Evolutionary conservation across 2,888 invertebrate genomes (phyloP).

Genomic region (Epistrophe eligans): DNA sequence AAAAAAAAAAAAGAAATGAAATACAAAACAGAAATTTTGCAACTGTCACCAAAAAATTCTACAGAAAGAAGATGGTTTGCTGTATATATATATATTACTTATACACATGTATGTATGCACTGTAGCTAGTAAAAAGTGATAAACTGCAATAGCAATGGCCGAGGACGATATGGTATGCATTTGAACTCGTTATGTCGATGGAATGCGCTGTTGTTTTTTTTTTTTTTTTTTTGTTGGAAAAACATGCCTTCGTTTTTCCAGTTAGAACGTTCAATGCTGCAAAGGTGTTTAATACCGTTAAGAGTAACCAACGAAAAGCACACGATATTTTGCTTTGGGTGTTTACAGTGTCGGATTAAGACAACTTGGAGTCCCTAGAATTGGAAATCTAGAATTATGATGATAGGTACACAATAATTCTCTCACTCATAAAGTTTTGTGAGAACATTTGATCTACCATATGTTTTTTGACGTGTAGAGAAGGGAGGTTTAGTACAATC

Average conservation of each 20-base stretch:
- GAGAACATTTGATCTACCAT: too few relatives aligned
- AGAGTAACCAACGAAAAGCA: conserved; percentile 37
- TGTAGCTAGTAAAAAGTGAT: conserved; percentile 34
- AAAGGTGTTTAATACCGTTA: conserved; percentile 54
- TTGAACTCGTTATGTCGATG: conserved; percentile 45
- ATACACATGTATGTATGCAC: too few relatives aligned
- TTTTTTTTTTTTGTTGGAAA: background rate
- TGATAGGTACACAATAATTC: too few relatives aligned
- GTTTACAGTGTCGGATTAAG: background rate
- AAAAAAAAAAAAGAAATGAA: background rate
- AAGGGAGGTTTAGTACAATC: too few relatives aligned
- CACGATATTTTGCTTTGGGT: conserved; percentile 18
- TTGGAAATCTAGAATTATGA: background rate
- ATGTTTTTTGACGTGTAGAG: too few relatives aligned
- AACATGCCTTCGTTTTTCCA: conserved; percentile 8
- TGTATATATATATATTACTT: conserved; percentile 41
- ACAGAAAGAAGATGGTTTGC: conserved; percentile 46
- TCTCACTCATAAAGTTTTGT: too few relatives aligned
- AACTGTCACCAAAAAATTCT: conserved; percentile 37
- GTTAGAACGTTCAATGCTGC: conserved; percentile 25
- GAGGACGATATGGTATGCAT: conserved; percentile 60
- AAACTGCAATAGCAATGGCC: conserved; percentile 47
- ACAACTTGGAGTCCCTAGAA: background rate
- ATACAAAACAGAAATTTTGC: conserved; percentile 43
- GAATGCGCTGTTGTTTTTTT: conserved; percentile 22